Percentiles rank a stretch among this genome's conserved stretches.
Evolutionary conservation across 2,888 invertebrate species (phyloP).

Genomic region (Caenorhabditis sp.): DNA sequence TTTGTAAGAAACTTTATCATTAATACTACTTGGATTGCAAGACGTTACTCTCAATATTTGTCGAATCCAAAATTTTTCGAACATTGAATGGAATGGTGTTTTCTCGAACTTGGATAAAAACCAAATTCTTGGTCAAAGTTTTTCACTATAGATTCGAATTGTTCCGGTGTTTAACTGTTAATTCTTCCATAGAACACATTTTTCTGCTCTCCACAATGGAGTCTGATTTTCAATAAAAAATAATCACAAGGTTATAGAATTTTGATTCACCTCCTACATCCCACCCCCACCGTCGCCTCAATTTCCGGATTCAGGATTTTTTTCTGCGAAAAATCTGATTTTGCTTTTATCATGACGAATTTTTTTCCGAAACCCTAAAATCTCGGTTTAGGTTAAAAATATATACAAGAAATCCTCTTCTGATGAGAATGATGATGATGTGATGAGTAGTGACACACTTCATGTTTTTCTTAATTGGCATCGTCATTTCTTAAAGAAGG

Average conservation of each 20-base stretch:
- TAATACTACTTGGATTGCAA: no score
- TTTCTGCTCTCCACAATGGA: neutral
- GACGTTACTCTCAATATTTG: no score
- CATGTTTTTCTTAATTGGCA: slow-evolving; percentile 55
- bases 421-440: slow-evolving; percentile 39
- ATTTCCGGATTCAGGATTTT: slow-evolving; percentile 34
- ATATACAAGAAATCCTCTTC: neutral
- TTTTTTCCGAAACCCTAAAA: neutral
- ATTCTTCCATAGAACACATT: slow-evolving; percentile 12
- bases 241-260: neutral
- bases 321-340: neutral
- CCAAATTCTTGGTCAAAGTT: no score
- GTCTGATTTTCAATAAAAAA: neutral
- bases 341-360: neutral
- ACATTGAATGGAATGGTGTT: no score
- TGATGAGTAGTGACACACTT: slow-evolving; percentile 53
- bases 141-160: no score
- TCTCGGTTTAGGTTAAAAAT: neutral
- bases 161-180: neutral
- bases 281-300: slow-evolving; percentile 16
- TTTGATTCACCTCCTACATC: neutral
- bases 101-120: no score
- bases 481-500: slow-evolving; percentile 39
- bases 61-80: no score
- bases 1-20: no score